Conservation (phyloP, 2,888 invertebrate species). For the Junonia oenone region DNA sequence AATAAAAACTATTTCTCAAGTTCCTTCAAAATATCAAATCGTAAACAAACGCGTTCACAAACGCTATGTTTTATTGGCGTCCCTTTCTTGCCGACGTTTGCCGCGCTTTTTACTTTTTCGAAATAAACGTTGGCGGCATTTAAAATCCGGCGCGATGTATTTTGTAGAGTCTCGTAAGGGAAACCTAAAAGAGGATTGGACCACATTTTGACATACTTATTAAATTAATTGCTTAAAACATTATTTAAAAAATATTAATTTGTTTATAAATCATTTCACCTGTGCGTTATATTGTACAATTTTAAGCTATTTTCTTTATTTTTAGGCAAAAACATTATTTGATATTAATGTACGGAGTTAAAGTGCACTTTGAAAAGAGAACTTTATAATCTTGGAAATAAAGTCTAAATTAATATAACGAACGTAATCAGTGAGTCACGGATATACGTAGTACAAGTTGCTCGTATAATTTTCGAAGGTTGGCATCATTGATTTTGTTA, state of each 20-base stretch:
- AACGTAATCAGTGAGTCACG: conserved; percentile 49
- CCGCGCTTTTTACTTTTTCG: conserved; percentile 73
- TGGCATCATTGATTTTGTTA: conserved; percentile 52
- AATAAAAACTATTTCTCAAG: conserved; percentile 72
- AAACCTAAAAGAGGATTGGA: conserved; percentile 60
- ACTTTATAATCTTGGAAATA: conserved; percentile 18
- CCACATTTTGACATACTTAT: conserved; percentile 75
- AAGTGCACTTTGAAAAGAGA: conserved; percentile 31
- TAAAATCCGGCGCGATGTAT: conserved; percentile 72
- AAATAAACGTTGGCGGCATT: conserved; percentile 75
- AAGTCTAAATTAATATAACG: conserved; percentile 38
- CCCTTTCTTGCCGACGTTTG: conserved; percentile 72
- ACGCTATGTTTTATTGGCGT: conserved; percentile 73
- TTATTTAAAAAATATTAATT: conserved; percentile 44
- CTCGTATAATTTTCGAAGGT: conserved; percentile 43
- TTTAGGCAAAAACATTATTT: conserved; percentile 53
- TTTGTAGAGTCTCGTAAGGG: conserved; percentile 63
- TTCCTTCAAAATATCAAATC: conserved; percentile 64
- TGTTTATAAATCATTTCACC: conserved; percentile 28
- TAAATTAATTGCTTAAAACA: conserved; percentile 48
- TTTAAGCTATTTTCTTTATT: conserved; percentile 45
- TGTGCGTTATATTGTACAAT: conserved; percentile 19
- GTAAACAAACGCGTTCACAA: conserved; percentile 73
- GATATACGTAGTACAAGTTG: conserved; percentile 74
- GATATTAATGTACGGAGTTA: conserved; percentile 62